phyloP scores from a whole-genome alignment of 2,797 vertebrate species.

The Morus bassanus region DNA sequence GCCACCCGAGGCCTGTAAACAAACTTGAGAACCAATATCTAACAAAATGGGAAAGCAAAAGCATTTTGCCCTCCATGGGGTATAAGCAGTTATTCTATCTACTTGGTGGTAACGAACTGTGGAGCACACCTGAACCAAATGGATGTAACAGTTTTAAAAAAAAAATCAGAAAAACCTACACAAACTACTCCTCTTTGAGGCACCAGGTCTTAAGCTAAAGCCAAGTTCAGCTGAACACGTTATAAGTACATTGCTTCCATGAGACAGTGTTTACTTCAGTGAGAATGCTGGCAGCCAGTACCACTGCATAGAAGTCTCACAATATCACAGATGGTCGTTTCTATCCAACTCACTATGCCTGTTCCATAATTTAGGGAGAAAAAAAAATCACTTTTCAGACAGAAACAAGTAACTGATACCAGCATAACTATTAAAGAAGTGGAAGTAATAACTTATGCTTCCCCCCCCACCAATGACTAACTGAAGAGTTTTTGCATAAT shows the following conservation, averaged over 20 bases:
- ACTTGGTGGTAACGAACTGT: neutral
- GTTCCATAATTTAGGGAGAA: neutral
- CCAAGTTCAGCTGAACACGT: neutral
- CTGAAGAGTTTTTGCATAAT: neutral
- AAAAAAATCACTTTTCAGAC: neutral
- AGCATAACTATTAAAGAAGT: neutral
- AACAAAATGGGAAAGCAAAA: neutral
- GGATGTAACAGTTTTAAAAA: neutral
- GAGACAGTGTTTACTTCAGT: neutral
- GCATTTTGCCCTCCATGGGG: neutral
- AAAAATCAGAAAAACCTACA: neutral
- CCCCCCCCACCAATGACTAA: neutral
- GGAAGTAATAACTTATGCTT: neutral
- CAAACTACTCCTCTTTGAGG: neutral
- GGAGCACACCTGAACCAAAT: neutral
- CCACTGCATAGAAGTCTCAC: neutral
- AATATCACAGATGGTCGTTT: fast-evolving
- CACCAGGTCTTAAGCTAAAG: neutral
- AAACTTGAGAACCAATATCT: neutral
- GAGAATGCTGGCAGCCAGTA: neutral
- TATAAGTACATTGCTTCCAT: neutral
- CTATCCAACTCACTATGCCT: neutral
- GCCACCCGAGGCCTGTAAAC: neutral
- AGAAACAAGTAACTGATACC: neutral
- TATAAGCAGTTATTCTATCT: neutral